Base-by-base conservation (phyloP, 1,140 invertebrate genomes). In the Aphelenchoides besseyi region DNA sequence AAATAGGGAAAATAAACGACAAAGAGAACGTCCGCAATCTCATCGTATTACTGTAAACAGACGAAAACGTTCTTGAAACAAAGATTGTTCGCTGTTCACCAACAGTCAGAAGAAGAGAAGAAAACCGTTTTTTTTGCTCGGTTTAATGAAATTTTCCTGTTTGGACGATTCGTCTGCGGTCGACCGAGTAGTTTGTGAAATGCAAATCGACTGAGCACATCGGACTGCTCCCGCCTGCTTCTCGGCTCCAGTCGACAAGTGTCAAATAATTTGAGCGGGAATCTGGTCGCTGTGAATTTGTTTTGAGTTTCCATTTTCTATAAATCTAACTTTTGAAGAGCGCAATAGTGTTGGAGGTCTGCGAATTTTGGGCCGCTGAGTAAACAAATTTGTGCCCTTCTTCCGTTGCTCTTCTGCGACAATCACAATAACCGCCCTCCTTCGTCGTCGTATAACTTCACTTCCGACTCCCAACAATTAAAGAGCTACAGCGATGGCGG, bases 371-470 rank as follows among this genome's bases (percentile, higher is more conserved):
- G 41, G 41, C 41, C 41, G 41, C 41, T 48, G 41, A 48, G 41
- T 48, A 48, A 48, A 48, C 41, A 48, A 48, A 48, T 48, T 48
- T 23, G 12, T 23, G 41, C 41, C 41, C 41, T 23, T 48, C 41
- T 23, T 48, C 41, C 41, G n/a, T 48, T 12, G 23, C 41, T 48
- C 41, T 12, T 48, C 23, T 48, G 41, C 41, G 12, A 48, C 41
- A 48, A 48, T 48, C 41, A 48, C 41, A 48, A 48, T 48, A 48
- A 48, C 41, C 41, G 41, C 23, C 41, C 41, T 48, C 23, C 41
- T 48, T 48, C 41, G 41, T 48, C 41, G 41, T 48, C 41, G 41
- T 48, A 48, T 48, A 48, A 48, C 41, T 48, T 48, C 41, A 48
- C 41, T 48, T 48, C 41, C 41, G 41, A 48, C 41, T 12, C 12